These are phyloP conservation scores for Drosophila insularis DNA, from an alignment of 1,140 invertebrate species.

Conservation along the genomic window DNA sequence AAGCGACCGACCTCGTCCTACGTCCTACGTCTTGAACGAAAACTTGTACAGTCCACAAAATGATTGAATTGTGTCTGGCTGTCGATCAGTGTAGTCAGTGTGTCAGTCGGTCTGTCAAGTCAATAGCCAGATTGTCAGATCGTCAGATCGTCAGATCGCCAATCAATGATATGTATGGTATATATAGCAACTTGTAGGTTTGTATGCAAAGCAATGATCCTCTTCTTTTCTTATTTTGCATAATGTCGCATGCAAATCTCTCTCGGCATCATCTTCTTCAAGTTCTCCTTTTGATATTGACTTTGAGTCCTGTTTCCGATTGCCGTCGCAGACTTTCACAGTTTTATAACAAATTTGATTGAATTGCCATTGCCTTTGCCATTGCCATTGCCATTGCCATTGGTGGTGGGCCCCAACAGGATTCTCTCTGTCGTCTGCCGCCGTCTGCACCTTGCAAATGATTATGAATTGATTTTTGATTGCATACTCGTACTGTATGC, in stretches of 20 bases:
- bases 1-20: slow-evolving; percentile 58
- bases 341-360: slow-evolving; percentile 82
- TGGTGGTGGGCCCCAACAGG: not conserved
- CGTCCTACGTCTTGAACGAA: slow-evolving; percentile 31
- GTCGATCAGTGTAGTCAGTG: slow-evolving; percentile 58
- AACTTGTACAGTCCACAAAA: slow-evolving; percentile 30
- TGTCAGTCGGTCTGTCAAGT: slow-evolving; percentile 18
- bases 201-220: slow-evolving; percentile 67
- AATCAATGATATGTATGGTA: slow-evolving; percentile 42
- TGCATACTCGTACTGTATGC: slow-evolving; percentile 49
- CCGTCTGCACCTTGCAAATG: slow-evolving; percentile 78
- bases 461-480: slow-evolving; percentile 82
- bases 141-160: slow-evolving; percentile 39
- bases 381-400: not conserved
- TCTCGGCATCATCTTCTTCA: slow-evolving; percentile 20
- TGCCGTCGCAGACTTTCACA: slow-evolving; percentile 76
- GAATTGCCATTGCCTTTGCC: slow-evolving; percentile 44
- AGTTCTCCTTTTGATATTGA: slow-evolving; percentile 20
- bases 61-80: slow-evolving; percentile 81
- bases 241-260: slow-evolving; percentile 73
- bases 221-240: slow-evolving; percentile 48
- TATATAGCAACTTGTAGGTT: slow-evolving; percentile 40
- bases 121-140: slow-evolving; percentile 49
- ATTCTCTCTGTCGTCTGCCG: slow-evolving; percentile 29
- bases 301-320: slow-evolving; percentile 79